Evolutionary conservation across 1,140 invertebrate genomes (phyloP), one percentile per base, ranked within the genome.

Genomic region (Schmidtea mediterranea): DNA sequence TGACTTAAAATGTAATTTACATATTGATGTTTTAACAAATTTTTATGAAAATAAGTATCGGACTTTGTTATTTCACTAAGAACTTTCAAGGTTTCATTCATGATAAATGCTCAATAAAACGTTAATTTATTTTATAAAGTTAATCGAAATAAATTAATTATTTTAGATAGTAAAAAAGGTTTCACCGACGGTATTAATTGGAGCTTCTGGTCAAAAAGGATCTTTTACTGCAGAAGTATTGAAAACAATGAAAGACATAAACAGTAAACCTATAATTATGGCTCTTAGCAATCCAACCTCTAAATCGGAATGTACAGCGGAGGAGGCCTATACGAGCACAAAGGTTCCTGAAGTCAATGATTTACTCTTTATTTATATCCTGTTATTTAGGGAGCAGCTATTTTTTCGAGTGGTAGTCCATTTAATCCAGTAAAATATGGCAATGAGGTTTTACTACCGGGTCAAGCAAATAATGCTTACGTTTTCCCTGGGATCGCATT

Each of bases 401-500:
- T 66, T 39, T 66, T 66, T 59, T 62, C 65, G 40, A 63, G 58
- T 54, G 63, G 63, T 2, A 62, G 58, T 54, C 65, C 65, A n/a
- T 67, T 66, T 49, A 46, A 58, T 16, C 50, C 59, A 9, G 60
- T 62, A 16, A 54, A 49, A 10, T 32, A 52, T 9, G 57, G 61
- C 46, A 61, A 58, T 5, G 55, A 59, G 40, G 58, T 52, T 1
- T 57, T 53, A 23, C 19, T 55, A 46, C 62, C 65, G 1, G 61
- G 65, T 1, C 63, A 66, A 52, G 65, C 63, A 1, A 67, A 67
- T 51, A 67, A 67, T 54, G 60, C 63, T 26, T 67, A 66, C 55
- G 62, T 67, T 23, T 67, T 67, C 55, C 65, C 65, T 16, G 63
- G 62, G 16, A 56, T 67, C 3, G 63, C 62, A 0, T 52, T 67